Evolutionary conservation across 1,140 invertebrate genomes (phyloP).

Genomic region (Epicauta chinensis): DNA sequence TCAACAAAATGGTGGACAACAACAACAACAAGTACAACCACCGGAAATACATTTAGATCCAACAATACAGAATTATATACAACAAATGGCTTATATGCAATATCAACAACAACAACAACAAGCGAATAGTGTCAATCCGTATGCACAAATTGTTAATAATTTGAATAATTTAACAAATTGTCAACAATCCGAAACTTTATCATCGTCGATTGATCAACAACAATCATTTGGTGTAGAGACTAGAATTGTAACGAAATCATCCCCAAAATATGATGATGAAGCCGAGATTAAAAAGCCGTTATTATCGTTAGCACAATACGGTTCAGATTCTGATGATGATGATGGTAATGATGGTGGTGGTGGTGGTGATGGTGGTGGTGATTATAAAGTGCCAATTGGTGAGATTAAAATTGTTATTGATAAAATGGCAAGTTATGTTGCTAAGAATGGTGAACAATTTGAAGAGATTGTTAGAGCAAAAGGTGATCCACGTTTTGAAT

Average conservation of each 20-base stretch:
- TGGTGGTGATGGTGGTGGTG: constrained; percentile 11
- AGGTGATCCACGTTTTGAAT: constrained; percentile 78
- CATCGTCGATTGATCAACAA: background rate
- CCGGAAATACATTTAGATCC: constrained; percentile 26
- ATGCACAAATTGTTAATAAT: constrained; percentile 38
- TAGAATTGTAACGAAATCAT: background rate
- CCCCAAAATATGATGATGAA: background rate
- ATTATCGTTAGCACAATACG: constrained; percentile 53
- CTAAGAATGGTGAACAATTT: constrained; percentile 89
- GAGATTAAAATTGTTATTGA: constrained; percentile 85
- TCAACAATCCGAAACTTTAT: constrained; percentile 19
- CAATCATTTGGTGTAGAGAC: background rate
- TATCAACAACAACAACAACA: constrained; percentile 20
- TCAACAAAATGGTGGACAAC: constrained; percentile 16
- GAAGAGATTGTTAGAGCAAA: constrained; percentile 82
- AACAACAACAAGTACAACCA: constrained; percentile 11
- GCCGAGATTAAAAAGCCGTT: constrained; percentile 31
- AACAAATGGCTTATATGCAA: constrained; percentile 36
- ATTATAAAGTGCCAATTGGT: constrained; percentile 60
- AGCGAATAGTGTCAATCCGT: constrained; percentile 33
- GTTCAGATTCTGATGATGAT: constrained; percentile 46
- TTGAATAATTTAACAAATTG: constrained; percentile 25
- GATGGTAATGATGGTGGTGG: constrained; percentile 35
- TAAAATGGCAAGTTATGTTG: constrained; percentile 93
- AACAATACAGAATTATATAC: constrained; percentile 30